These are phyloP conservation scores for Muntiacus muntjak DNA, from an alignment of 2,113 vertebrate species.

Conservation along the genomic window DNA sequence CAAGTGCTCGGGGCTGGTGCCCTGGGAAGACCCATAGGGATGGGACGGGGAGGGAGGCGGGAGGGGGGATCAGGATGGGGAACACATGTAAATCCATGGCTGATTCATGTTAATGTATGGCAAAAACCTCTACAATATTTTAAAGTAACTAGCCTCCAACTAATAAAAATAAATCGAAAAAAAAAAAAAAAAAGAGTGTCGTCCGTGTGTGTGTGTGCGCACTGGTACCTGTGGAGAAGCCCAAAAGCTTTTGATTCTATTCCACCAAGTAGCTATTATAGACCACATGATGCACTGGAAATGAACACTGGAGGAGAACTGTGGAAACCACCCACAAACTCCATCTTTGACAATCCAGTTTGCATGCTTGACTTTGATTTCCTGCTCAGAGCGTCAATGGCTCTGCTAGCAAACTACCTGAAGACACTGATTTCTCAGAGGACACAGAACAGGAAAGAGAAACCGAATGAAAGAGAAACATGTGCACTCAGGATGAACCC, in stretches of 20 bases:
- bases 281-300: neutral
- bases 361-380: neutral
- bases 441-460: neutral
- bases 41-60: too few relatives aligned
- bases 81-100: too few relatives aligned
- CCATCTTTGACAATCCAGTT: neutral
- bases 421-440: conserved; percentile 30
- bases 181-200: neutral
- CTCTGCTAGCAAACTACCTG: neutral
- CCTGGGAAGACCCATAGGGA: too few relatives aligned
- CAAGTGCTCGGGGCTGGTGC: too few relatives aligned
- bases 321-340: neutral
- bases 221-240: neutral
- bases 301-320: neutral
- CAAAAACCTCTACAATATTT: too few relatives aligned
- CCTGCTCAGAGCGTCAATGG: neutral
- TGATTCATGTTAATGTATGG: too few relatives aligned
- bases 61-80: too few relatives aligned
- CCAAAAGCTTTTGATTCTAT: neutral
- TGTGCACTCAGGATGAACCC: conserved; percentile 42
- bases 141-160: too few relatives aligned
- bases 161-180: too few relatives aligned
- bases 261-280: neutral
- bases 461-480: neutral
- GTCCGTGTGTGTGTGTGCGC: accelerated